Evolutionary conservation across 2,888 invertebrate genomes (phyloP).

Genomic region (Oscheius sp.): DNA sequence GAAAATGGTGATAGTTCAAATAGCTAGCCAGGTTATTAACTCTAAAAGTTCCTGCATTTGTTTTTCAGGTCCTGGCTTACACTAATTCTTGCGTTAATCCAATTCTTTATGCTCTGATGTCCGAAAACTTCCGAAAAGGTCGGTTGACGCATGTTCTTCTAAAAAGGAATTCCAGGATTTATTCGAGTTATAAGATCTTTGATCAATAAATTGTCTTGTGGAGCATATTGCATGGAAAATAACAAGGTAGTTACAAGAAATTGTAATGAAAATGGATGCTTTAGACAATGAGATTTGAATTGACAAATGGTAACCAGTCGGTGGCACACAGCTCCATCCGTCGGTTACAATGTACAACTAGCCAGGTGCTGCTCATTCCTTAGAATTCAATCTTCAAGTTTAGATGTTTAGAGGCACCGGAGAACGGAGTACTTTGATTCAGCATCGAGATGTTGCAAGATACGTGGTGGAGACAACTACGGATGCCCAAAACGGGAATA

Average conservation of each 20-base stretch:
- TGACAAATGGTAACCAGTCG: slow-evolving; percentile 34
- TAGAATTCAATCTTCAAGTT: neutral
- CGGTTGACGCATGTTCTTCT: neutral
- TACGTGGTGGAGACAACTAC: slow-evolving; percentile 22
- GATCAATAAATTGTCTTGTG: slow-evolving; percentile 44
- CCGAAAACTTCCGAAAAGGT: slow-evolving; percentile 91
- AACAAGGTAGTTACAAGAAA: slow-evolving; percentile 31
- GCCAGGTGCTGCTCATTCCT: neutral
- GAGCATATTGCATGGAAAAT: slow-evolving; percentile 43
- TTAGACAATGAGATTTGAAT: slow-evolving; percentile 37
- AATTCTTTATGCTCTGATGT: slow-evolving; percentile 91
- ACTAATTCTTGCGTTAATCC: slow-evolving; percentile 95
- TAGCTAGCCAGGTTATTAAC: slow-evolving; percentile 63
- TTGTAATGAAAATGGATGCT: neutral
- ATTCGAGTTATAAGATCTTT: slow-evolving; percentile 48
- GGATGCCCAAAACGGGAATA: slow-evolving; percentile 1
- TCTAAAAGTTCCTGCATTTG: neutral
- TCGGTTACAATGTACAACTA: slow-evolving; percentile 17
- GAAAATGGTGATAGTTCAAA: slow-evolving; percentile 67
- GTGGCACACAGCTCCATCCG: slow-evolving; percentile 16
- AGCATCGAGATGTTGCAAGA: slow-evolving; percentile 12
- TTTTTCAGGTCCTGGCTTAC: slow-evolving; percentile 79
- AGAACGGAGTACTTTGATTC: slow-evolving; percentile 4
- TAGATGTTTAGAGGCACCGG: slow-evolving; percentile 11
- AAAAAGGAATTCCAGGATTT: slow-evolving; percentile 45